phyloP scores from a whole-genome alignment of 2,888 invertebrate genomes.

The Andrena bicolor region DNA sequence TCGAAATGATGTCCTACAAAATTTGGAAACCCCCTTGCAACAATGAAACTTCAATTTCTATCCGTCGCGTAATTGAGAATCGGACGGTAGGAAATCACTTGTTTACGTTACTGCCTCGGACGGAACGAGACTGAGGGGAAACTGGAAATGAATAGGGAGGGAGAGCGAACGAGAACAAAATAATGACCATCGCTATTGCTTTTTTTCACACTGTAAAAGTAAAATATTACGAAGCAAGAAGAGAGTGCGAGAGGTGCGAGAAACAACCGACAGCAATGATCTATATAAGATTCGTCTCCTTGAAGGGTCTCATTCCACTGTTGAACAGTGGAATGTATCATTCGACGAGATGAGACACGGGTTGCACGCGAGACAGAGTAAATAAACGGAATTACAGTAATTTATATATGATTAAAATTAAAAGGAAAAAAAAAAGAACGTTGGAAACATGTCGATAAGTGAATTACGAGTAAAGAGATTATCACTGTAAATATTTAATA shows the following conservation, averaged over 20 bases:
- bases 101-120: conserved; percentile 23
- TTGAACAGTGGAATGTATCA: conserved; percentile 49
- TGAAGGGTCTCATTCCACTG: conserved; percentile 63
- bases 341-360: conserved; percentile 55
- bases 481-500: conserved; percentile 75
- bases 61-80: conserved; percentile 14
- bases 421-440: conserved; percentile 54
- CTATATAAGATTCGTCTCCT: conserved; percentile 57
- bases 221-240: conserved; percentile 31
- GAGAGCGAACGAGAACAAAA: conserved; percentile 15
- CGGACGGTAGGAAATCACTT: background rate
- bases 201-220: conserved; percentile 64
- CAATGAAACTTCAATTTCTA: conserved; percentile 22
- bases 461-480: conserved; percentile 68
- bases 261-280: conserved; percentile 44
- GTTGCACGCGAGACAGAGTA: conserved; percentile 43
- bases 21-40: background rate
- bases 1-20: conserved; percentile 21
- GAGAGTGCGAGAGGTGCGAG: conserved; percentile 22
- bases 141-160: background rate
- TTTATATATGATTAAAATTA: conserved; percentile 70
- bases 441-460: conserved; percentile 76
- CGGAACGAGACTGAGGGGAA: background rate
- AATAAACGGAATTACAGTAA: conserved; percentile 70
- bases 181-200: conserved; percentile 35